Conservation (phyloP, 2,113 vertebrate species). For the Mobula birostris region DNA sequence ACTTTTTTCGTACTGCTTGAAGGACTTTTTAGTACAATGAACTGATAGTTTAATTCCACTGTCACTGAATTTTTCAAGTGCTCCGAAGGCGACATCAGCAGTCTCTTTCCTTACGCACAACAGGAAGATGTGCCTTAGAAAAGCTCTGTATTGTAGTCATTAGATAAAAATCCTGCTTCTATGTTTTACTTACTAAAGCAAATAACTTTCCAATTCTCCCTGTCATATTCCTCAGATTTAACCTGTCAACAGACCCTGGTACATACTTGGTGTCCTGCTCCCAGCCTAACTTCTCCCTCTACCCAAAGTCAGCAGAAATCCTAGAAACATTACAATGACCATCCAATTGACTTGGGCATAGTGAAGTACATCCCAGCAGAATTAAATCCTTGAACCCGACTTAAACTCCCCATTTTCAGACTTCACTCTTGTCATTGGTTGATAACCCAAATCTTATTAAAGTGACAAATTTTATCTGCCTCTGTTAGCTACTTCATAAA, state of each 20-base stretch:
- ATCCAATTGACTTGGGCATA: not conserved
- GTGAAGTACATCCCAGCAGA: not conserved
- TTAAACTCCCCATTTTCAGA: not conserved
- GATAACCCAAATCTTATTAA: not conserved
- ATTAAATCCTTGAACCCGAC: conserved; percentile 14
- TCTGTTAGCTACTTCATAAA: no score
- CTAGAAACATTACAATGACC: not conserved
- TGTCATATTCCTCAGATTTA: no score
- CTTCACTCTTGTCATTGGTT: not conserved
- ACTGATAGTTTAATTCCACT: not conserved
- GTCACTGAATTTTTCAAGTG: not conserved
- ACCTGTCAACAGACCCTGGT: not conserved
- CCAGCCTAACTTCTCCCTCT: not conserved
- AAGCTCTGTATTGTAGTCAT: no score
- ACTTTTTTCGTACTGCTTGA: not conserved
- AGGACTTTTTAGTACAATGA: not conserved
- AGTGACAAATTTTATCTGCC: not conserved
- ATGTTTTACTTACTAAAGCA: no score
- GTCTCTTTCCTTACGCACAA: not conserved
- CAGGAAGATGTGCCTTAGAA: no score
- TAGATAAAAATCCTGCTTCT: no score
- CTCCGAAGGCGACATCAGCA: not conserved
- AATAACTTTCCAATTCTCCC: no score
- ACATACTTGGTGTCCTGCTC: not conserved
- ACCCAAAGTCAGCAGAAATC: not conserved